Evolutionary conservation across 2,888 invertebrate genomes (phyloP), one percentile per base, ranked within the genome.

Genomic region (Drosophila colorata): DNA sequence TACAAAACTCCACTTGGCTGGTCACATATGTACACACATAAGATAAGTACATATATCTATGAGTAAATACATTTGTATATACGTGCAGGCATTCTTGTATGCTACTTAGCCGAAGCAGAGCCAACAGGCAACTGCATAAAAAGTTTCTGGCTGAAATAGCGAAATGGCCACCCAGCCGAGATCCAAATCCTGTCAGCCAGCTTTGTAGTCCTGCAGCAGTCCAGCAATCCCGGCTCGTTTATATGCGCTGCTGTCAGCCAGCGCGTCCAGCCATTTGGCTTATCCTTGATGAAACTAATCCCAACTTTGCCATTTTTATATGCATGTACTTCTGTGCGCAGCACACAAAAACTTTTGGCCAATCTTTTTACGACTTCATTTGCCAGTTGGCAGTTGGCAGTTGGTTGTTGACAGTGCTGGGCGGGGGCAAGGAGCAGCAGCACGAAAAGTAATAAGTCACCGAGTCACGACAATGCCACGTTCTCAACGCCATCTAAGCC

Each of bases 341-440:
- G 79, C 86, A 74, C 88, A 89, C 83, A 90, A 82, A 88, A 87
- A 81, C 69, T 90, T 89, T 88, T 82, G 78, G 74, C 80, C 87
- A 90, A 90, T 83, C 81, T 88, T 88, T 89, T 89, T 90, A 89
- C 87, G 90, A 90, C 90, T 90, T 85, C 67, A 90, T 89, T 89
- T 87, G 78, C 60, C 73, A 79, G 69, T 74, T 72, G 72, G 31
- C 55, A 58, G 60, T 61, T 61, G 73, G 55, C 51, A 63, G 49
- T 63, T 51, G 64, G 58, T 46, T 61, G 48, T 28, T 51, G 64
- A 58, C 49, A 65, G 49, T 25, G 49, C 58, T 40, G 35, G 41
- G 9, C 18, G n/a, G 9, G 35, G 44, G 13, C n/a, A 18, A 28
- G 72, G 67, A 47, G 56, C 59, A 63, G 63, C 68, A 69, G 52